Evolutionary conservation across 2,888 invertebrate species (phyloP), one percentile per base, ranked within the genome.

Genomic region (Steinernema scapterisci): DNA sequence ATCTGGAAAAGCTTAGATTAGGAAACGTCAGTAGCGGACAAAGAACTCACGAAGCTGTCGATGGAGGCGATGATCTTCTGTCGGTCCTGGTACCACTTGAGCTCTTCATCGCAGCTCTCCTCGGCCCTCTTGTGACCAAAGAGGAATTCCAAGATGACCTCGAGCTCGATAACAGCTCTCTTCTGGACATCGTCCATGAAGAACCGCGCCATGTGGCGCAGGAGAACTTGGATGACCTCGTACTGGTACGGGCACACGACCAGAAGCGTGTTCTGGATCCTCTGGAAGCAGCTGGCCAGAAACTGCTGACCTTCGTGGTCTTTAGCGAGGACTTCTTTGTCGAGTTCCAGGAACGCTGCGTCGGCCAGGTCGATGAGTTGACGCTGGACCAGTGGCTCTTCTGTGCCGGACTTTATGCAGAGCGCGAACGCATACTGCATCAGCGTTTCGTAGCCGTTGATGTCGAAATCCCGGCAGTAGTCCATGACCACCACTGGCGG

Each of bases 1-100:
- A 5, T 21, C 54, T 54, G 21, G 3, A 54, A 6, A 11, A 21
- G 13, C 13, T 3, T 25, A 3, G 3, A 13, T 54, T 54, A 54
- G 23, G 25, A 54, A 5, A 3, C 5, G 11, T 23, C 54, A 19
- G 21, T 1, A 19, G 38, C 3, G 38, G 9, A 38, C 9, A 6
- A 9, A 9, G 38, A 11, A 54, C 54, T 54, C 23, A 54, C 54
- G 13, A 54, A 54, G 13, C 54, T 23, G 2, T 11, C 25, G 11
- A 23, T 19, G 23, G 25, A 16, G 23, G 54, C 5, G 21, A 54
- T 54, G 21, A 54, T 19, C 25, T 19, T 54, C 25, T 54, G 54
- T 23, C 54, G 6, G 13, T 54, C 54, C 54, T 54, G 54, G 25
- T 54, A 54, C 54, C 54, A 54, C 54, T 54, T 54, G 13, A 54